These are phyloP conservation scores for Caenorhabditis sp. DNA, from an alignment of 2,888 invertebrate genomes.

Conservation along the genomic window DNA sequence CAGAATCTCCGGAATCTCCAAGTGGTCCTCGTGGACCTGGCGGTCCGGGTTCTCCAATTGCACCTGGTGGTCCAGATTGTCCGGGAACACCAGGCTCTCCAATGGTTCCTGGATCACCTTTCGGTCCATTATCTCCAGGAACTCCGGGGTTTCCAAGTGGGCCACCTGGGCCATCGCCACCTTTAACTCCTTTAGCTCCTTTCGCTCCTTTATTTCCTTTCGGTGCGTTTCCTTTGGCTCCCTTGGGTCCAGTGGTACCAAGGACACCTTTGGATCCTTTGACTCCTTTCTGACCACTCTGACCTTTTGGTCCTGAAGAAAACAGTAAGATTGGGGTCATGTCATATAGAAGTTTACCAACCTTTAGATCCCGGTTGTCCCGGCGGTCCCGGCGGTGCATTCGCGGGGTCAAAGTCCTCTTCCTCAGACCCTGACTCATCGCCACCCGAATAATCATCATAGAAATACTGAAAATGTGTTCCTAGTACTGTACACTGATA, in stretches of 20 bases:
- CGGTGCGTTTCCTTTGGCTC: not conserved
- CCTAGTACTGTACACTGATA: too few relatives aligned
- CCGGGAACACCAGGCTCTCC: constrained; percentile 4
- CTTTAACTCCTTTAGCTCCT: constrained; percentile 10
- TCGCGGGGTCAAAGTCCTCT: constrained; percentile 11
- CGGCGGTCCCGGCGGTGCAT: constrained; percentile 34
- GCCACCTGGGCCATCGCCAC: not conserved
- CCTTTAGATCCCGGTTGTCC: constrained; percentile 8
- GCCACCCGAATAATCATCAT: not conserved
- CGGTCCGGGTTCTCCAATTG: not conserved
- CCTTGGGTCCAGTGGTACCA: not conserved
- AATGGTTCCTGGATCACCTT: not conserved
- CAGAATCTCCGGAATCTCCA: not conserved
- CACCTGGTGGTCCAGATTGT: not conserved
- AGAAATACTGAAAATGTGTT: too few relatives aligned
- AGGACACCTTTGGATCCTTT: constrained; percentile 1
- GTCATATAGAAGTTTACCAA: not conserved
- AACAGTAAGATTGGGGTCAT: too few relatives aligned
- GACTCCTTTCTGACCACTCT: not conserved
- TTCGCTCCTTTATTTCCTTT: constrained; percentile 7
- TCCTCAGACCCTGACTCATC: not conserved
- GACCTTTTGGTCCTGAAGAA: not conserved
- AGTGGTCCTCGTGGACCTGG: not conserved
- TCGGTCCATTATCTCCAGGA: not conserved
- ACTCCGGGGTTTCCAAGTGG: not conserved